These are phyloP conservation scores for Leptestheria dahalacensis DNA, from an alignment of 1,140 invertebrate genomes.

Conservation along the genomic window DNA sequence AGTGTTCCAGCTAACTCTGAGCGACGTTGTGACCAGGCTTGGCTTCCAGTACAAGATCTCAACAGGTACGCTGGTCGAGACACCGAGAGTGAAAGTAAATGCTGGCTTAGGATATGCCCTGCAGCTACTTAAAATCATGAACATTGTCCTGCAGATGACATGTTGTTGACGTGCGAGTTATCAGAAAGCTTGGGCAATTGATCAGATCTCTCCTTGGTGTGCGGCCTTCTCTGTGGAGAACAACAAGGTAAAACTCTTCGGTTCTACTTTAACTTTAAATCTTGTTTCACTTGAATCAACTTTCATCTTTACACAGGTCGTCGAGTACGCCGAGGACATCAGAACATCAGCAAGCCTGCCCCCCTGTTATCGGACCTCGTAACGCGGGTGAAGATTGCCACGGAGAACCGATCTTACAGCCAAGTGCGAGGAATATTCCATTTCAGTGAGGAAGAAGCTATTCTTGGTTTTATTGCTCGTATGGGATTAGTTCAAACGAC, in stretches of 20 bases:
- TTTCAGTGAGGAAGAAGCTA: too few species aligned
- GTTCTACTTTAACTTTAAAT: constrained; percentile 9
- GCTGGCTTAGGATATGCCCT: too few species aligned
- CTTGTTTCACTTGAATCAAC: too few species aligned
- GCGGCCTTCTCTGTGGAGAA: constrained; percentile 51
- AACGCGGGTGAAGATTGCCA: constrained; percentile 6
- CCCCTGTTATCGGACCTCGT: constrained; percentile 27
- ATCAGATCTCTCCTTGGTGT: constrained; percentile 53
- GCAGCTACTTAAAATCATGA: too few species aligned
- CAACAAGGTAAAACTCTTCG: constrained; percentile 29
- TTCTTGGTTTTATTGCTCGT: constrained; percentile 40
- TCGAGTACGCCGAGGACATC: constrained; percentile 67
- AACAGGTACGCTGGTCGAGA: constrained; percentile 16
- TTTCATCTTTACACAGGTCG: too few species aligned
- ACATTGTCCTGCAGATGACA: constrained; percentile 21
- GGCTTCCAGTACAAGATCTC: constrained; percentile 38
- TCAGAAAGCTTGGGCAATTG: constrained; percentile 49
- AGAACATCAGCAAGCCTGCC: constrained; percentile 28
- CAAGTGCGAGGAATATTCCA: too few species aligned
- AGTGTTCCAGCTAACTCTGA: constrained; percentile 29
- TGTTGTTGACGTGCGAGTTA: constrained; percentile 50
- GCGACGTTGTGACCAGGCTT: constrained; percentile 36
- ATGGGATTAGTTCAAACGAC: constrained; percentile 57
- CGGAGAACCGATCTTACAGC: background rate
- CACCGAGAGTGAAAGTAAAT: too few species aligned